A percentile compares a stretch with the other conserved stretches of the same genome.
phyloP scores from a whole-genome alignment of 2,113 vertebrate species.

The Poecile atricapillus region DNA sequence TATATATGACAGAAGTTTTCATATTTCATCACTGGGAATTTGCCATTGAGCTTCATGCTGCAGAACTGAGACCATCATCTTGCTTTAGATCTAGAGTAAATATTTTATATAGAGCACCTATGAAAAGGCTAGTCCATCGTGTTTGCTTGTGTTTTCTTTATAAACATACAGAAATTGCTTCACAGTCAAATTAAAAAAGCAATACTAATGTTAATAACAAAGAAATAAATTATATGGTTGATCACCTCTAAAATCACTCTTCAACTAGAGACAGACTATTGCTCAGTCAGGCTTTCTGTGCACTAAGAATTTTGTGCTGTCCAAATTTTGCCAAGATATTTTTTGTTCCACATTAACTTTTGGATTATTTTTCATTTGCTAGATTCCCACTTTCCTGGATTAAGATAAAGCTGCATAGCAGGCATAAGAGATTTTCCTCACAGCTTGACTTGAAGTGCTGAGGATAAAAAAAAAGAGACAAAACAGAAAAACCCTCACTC shows the following conservation, averaged over 20 bases:
- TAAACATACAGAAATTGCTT: not conserved
- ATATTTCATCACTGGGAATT: not conserved
- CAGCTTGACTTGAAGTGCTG: slow-evolving; percentile 27
- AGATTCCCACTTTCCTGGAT: not conserved
- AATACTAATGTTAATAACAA: not conserved
- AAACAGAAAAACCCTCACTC: not conserved
- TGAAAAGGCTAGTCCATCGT: not conserved
- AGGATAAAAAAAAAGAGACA: not conserved
- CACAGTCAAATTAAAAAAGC: not conserved
- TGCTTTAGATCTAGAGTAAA: not conserved
- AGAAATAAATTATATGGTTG: not conserved
- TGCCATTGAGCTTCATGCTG: not conserved
- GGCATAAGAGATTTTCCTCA: slow-evolving; percentile 45
- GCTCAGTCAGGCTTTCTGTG: not conserved
- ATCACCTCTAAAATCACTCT: not conserved
- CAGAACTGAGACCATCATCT: not conserved
- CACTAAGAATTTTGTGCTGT: not conserved
- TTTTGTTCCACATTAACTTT: not conserved
- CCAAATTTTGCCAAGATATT: not conserved
- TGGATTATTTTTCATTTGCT: slow-evolving; percentile 50
- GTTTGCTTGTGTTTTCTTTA: not conserved
- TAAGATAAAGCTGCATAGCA: slow-evolving; percentile 53
- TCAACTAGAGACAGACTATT: not conserved
- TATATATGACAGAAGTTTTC: not conserved
- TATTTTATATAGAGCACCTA: not conserved